phyloP scores from a whole-genome alignment of 2,113 vertebrate species.

The Calyptomena viridis region DNA sequence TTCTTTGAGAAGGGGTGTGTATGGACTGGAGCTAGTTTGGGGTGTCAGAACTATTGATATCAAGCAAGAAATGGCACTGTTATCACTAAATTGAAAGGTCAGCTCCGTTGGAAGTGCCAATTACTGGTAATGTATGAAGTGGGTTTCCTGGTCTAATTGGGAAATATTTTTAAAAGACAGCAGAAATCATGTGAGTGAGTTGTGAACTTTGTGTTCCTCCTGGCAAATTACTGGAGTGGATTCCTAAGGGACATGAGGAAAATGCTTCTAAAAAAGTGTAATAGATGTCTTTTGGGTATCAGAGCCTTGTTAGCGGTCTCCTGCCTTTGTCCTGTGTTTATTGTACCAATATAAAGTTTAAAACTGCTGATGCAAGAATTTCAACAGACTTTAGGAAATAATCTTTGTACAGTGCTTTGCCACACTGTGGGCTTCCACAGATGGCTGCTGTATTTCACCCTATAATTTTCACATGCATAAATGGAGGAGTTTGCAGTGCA shows the following conservation, averaged over 20 bases:
- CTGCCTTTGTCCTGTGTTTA: constrained; percentile 42
- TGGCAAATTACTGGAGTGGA: constrained; percentile 14
- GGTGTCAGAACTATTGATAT: background rate
- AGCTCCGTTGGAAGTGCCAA: constrained; percentile 58
- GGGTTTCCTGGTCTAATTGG: constrained; percentile 61
- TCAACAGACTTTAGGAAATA: background rate
- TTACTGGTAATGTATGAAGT: constrained; percentile 50
- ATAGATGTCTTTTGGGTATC: constrained; percentile 25
- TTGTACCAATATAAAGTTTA: constrained; percentile 1
- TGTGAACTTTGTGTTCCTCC: constrained; percentile 30
- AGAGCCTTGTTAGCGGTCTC: constrained; percentile 56
- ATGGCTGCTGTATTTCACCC: background rate
- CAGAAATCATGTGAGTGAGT: background rate
- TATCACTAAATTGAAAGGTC: constrained; percentile 25
- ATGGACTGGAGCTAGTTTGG: background rate
- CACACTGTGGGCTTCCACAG: background rate
- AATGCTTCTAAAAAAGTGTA: constrained; percentile 5
- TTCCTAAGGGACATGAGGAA: constrained; percentile 23
- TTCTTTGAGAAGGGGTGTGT: background rate
- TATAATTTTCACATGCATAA: background rate
- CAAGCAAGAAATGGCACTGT: background rate
- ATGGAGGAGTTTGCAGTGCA: background rate
- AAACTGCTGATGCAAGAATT: constrained; percentile 33
- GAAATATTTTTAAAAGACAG: constrained; percentile 19
- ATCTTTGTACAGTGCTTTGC: background rate